These are phyloP conservation scores for Lydus trimaculatus DNA, from an alignment of 2,888 invertebrate species.

Conservation along the genomic window DNA sequence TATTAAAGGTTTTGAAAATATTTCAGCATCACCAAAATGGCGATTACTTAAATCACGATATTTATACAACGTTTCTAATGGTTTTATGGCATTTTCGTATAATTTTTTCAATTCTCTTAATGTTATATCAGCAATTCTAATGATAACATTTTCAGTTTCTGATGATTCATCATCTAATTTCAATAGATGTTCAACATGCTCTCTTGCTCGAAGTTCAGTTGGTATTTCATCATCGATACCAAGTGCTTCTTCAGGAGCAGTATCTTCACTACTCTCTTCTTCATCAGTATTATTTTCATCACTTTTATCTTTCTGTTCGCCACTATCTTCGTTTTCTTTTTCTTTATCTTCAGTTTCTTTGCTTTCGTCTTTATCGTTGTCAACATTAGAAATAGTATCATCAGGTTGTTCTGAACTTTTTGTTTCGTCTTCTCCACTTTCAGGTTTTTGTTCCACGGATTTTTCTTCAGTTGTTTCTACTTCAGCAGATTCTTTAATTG, in stretches of 20 bases:
- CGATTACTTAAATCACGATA: constrained; percentile 91
- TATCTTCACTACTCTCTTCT: constrained; percentile 34
- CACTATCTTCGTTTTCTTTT: constrained; percentile 38
- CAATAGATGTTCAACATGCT: constrained; percentile 81
- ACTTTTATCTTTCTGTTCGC: constrained; percentile 34
- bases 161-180: constrained; percentile 80
- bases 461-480: constrained; percentile 24
- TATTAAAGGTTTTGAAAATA: constrained; percentile 91
- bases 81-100: constrained; percentile 88
- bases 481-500: constrained; percentile 22
- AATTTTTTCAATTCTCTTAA: constrained; percentile 85
- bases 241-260: constrained; percentile 64
- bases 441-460: not conserved
- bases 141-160: constrained; percentile 73
- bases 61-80: constrained; percentile 88
- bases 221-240: constrained; percentile 77
- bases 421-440: constrained; percentile 19
- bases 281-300: constrained; percentile 26
- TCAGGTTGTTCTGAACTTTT: constrained; percentile 26
- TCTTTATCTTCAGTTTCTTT: constrained; percentile 41
- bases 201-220: constrained; percentile 77
- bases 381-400: constrained; percentile 21
- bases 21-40: constrained; percentile 93
- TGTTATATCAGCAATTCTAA: constrained; percentile 78
- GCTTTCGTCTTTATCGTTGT: constrained; percentile 27